phyloP scores from a whole-genome alignment of 2,797 vertebrate species.

The Agapornis canus region DNA sequence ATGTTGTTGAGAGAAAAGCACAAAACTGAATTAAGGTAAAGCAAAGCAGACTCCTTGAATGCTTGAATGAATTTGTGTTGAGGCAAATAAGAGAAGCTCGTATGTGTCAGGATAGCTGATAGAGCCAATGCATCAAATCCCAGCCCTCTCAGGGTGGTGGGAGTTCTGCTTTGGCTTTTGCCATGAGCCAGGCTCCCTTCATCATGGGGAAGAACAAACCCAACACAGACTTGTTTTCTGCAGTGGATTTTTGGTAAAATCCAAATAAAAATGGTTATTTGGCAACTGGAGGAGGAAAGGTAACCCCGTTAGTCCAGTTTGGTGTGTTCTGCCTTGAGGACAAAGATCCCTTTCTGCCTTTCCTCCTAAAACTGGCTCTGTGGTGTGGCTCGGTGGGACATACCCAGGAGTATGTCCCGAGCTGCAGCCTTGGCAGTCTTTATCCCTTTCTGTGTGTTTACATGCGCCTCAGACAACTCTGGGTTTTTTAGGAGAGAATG shows the following conservation, averaged over 20 bases:
- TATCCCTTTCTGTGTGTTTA: not conserved
- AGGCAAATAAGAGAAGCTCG: accelerated
- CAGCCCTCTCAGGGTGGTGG: accelerated
- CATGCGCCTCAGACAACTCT: not conserved
- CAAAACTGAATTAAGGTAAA: not conserved
- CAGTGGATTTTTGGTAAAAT: accelerated
- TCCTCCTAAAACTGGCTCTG: not conserved
- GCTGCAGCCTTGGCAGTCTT: not conserved
- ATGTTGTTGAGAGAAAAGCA: not conserved
- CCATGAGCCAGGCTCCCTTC: not conserved
- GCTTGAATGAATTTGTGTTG: not conserved
- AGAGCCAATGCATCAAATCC: not conserved
- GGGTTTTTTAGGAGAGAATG: not conserved
- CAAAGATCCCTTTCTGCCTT: not conserved
- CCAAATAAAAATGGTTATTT: not conserved
- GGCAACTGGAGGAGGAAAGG: not conserved
- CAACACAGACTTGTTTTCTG: accelerated
- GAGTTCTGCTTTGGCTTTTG: not conserved
- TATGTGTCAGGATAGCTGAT: accelerated
- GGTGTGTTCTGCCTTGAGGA: not conserved
- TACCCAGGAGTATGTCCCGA: not conserved
- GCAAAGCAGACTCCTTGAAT: not conserved
- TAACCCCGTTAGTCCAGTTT: not conserved
- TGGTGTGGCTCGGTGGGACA: too few relatives aligned
- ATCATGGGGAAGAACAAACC: not conserved